Evolutionary conservation across 2,797 vertebrate species (phyloP), one percentile per base, ranked within the genome.

Genomic region (Antennarius maculatus): DNA sequence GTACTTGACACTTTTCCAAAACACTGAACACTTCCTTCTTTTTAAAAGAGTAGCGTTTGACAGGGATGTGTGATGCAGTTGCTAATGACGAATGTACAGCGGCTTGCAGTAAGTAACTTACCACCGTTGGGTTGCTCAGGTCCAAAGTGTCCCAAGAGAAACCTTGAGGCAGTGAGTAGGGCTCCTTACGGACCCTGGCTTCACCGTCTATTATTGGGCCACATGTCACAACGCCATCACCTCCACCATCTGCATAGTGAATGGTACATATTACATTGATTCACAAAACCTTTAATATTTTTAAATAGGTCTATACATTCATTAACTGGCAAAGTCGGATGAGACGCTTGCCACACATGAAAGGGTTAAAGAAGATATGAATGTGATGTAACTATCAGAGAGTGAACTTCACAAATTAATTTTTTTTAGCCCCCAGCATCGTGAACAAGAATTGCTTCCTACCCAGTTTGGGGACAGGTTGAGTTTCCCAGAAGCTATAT

Each of bases 401-500:
- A 41, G 15, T 2, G 2, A 48, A 16, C n/a, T 11, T 17, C 4
- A 10, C 17, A 42, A 34, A 28, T 52, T 5, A 13, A 17, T 6
- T 52, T 10, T 47, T 42, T 7, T 39, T 0, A 48, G 12, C 9
- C 16, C 39, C 13, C 9, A 18, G 45, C 15, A 18, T 13, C 18
- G 51, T 12, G 1, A 43, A n/a, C 15, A 51, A 31, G 16, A 63
- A 60, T 6, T 3, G 2, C 3, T 71, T 80, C 89, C 0, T 93
- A 99, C 97, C 95, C 64, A 99, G 84, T 84, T 92, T 97, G 73
- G 95, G 95, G 53, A 99, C 97, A 0, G 97, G 97, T 77, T 99
- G 97, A 0, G 97, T 97, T 82, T 97, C 94, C 97, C 97, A 99
- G 92, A 99, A 98, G 77, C 86, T 91, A 86, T 96, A 98, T 82